Evolutionary conservation across 1,140 invertebrate species (phyloP).

Genomic region (Trichonephila clavata): DNA sequence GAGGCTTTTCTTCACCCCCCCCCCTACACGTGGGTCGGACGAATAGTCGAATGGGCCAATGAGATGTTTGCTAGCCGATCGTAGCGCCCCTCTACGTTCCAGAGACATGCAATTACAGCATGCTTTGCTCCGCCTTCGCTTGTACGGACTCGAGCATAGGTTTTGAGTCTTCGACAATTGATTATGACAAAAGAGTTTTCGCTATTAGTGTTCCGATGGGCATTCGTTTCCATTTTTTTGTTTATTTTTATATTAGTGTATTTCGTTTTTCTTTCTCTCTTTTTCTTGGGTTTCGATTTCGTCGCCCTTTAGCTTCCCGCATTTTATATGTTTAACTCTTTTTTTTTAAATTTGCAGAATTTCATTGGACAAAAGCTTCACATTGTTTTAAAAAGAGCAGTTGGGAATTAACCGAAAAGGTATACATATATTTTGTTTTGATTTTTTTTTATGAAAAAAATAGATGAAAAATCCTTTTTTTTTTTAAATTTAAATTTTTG

Average conservation of each 20-base stretch:
- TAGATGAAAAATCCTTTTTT: no score
- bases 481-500: no score
- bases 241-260: neutral
- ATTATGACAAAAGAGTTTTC: conserved; percentile 73
- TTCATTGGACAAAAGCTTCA: neutral
- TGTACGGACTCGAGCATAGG: conserved; percentile 50
- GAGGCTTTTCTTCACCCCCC: conserved; percentile 63
- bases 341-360: neutral
- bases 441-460: neutral
- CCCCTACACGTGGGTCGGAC: conserved; percentile 59
- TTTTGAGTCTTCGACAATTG: conserved; percentile 61
- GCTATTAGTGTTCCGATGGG: conserved; percentile 48
- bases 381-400: neutral
- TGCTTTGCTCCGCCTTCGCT: conserved; percentile 61
- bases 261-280: neutral
- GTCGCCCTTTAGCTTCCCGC: conserved; percentile 15
- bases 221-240: conserved; percentile 35
- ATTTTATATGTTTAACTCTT: neutral
- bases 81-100: conserved; percentile 59
- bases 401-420: neutral
- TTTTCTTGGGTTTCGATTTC: conserved; percentile 53
- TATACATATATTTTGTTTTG: neutral
- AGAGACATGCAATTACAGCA: conserved; percentile 69
- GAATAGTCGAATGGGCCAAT: conserved; percentile 71
- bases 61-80: conserved; percentile 63